Conservation (phyloP, 2,888 invertebrate genomes). For the Calliopum simillimum region DNA sequence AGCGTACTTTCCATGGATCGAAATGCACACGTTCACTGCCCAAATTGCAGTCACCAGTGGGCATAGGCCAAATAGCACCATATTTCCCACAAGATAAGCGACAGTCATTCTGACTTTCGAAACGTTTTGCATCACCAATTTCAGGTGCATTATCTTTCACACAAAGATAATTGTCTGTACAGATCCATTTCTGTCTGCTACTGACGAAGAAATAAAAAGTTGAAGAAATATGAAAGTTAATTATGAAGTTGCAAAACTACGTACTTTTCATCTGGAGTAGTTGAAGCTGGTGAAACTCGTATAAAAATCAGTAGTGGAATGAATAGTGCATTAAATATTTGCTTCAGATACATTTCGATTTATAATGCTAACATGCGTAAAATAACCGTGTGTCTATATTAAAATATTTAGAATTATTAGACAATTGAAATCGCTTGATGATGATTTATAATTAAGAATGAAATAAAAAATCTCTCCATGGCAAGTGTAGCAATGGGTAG, state of each 20-base stretch:
- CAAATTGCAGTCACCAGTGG: slow-evolving; percentile 70
- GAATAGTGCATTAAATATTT: too few species aligned
- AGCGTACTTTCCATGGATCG: slow-evolving; percentile 71
- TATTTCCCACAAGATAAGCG: slow-evolving; percentile 76
- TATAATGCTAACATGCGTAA: not conserved
- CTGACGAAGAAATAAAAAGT: not conserved
- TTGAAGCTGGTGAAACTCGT: not conserved
- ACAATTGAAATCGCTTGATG: too few species aligned
- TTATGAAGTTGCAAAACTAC: not conserved
- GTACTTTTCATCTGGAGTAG: not conserved
- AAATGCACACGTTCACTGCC: slow-evolving; percentile 68
- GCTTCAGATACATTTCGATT: not conserved
- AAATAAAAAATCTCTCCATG: too few species aligned
- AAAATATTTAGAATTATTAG: too few species aligned
- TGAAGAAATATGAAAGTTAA: too few species aligned
- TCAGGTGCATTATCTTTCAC: slow-evolving; percentile 48
- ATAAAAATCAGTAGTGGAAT: not conserved
- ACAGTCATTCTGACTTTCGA: slow-evolving; percentile 73
- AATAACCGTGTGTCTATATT: too few species aligned
- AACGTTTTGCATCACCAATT: slow-evolving; percentile 49
- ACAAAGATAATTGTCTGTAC: slow-evolving; percentile 54
- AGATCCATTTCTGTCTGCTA: slow-evolving; percentile 53
- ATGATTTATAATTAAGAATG: too few species aligned
- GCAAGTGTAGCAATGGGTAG: too few species aligned
- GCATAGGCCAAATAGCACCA: slow-evolving; percentile 79